phyloP scores from a whole-genome alignment of 2,113 vertebrate species.

The Oreochromis niloticus region DNA sequence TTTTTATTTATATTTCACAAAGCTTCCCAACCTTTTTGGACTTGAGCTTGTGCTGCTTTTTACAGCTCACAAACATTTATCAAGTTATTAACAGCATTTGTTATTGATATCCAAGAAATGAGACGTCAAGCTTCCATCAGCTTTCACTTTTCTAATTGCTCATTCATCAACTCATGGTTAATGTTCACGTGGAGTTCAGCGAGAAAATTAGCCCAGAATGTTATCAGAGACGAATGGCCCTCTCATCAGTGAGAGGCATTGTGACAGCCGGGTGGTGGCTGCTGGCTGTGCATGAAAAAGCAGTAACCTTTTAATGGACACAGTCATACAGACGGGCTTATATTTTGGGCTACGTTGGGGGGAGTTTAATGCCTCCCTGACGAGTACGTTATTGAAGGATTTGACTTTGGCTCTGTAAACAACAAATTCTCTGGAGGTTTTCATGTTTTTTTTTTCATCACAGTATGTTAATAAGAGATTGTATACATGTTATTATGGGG shows the following conservation, averaged over 20 bases:
- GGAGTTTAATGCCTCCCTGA: background rate
- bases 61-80: background rate
- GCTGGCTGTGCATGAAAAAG: background rate
- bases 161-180: background rate
- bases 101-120: background rate
- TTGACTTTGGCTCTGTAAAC: background rate
- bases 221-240: background rate
- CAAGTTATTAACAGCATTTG: background rate
- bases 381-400: background rate
- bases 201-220: background rate
- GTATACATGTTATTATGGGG: constrained; percentile 38
- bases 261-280: background rate
- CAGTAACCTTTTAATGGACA: background rate
- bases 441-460: background rate
- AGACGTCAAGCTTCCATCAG: background rate
- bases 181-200: background rate
- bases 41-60: background rate
- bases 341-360: background rate
- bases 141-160: background rate
- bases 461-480: constrained; percentile 48
- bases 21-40: background rate
- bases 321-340: background rate
- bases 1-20: background rate
- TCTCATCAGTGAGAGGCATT: background rate
- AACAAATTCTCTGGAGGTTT: constrained; percentile 29